phyloP scores from a whole-genome alignment of 2,113 vertebrate species.

The Saccopteryx leptura region DNA sequence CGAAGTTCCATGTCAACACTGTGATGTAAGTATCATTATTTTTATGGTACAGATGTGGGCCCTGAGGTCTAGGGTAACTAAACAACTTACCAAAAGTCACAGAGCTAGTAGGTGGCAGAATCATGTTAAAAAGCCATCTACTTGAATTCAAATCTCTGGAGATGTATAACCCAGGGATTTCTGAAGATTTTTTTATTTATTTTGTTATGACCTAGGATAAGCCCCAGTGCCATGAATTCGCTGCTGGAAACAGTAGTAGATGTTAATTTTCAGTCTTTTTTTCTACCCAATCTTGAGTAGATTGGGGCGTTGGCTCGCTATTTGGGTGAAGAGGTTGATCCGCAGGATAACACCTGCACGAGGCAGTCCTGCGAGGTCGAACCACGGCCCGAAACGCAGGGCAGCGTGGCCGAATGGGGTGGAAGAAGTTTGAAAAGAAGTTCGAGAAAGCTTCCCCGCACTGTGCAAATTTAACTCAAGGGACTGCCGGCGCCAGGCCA shows the following conservation, averaged over 20 bases:
- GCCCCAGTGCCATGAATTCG: neutral
- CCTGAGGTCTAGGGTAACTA: neutral
- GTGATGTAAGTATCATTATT: neutral
- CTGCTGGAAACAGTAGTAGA: neutral
- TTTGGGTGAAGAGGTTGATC: too few species aligned
- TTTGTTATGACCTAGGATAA: neutral
- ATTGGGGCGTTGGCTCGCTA: too few species aligned
- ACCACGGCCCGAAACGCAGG: accelerated
- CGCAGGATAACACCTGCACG: neutral
- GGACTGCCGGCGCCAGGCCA: neutral
- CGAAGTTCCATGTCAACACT: neutral
- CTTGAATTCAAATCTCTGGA: neutral
- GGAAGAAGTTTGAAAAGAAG: too few species aligned
- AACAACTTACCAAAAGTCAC: neutral
- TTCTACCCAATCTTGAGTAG: neutral
- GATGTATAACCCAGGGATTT: neutral
- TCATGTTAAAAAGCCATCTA: neutral
- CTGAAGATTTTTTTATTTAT: neutral
- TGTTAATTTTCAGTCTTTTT: neutral
- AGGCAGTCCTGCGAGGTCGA: neutral
- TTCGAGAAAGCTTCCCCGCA: neutral
- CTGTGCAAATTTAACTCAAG: neutral
- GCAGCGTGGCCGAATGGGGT: neutral
- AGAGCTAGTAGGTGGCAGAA: neutral
- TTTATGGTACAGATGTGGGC: neutral